Conservation (phyloP, 2,113 vertebrate genomes). For the Ochotona princeps region DNA sequence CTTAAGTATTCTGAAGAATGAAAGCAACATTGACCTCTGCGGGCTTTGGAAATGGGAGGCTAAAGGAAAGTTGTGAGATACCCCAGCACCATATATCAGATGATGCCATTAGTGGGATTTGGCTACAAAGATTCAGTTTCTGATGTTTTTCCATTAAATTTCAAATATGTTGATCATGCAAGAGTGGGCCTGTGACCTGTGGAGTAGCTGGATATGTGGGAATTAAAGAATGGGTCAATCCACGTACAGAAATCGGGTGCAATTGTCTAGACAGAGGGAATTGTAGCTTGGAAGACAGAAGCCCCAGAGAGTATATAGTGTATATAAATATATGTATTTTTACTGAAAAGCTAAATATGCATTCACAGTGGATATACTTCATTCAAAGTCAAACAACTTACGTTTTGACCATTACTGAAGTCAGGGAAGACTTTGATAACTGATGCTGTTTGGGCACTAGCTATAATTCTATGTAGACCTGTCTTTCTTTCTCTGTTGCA, state of each 20-base stretch:
- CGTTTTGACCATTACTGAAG: not conserved
- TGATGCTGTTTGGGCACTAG: not conserved
- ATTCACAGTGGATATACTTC: not conserved
- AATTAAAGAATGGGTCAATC: not conserved
- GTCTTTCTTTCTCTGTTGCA: not conserved
- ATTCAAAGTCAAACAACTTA: not conserved
- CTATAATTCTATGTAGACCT: not conserved
- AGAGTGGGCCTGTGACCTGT: not conserved
- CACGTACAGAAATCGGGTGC: not conserved
- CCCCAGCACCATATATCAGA: constrained; percentile 9
- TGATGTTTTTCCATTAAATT: constrained; percentile 38
- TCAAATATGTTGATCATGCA: not conserved
- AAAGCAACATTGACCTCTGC: constrained; percentile 24
- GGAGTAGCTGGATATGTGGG: not conserved
- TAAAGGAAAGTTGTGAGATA: constrained; percentile 26
- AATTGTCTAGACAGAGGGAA: not conserved
- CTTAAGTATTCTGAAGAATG: constrained; percentile 41
- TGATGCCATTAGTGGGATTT: not conserved
- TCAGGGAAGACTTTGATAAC: constrained; percentile 19
- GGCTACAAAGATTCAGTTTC: not conserved
- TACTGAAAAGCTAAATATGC: not conserved
- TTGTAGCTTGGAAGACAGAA: not conserved
- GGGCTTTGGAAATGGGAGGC: constrained; percentile 45
- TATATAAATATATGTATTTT: not conserved
- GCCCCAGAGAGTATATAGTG: not conserved